phyloP scores from a whole-genome alignment of 2,888 invertebrate genomes.

The Leptogaster cylindrica region DNA sequence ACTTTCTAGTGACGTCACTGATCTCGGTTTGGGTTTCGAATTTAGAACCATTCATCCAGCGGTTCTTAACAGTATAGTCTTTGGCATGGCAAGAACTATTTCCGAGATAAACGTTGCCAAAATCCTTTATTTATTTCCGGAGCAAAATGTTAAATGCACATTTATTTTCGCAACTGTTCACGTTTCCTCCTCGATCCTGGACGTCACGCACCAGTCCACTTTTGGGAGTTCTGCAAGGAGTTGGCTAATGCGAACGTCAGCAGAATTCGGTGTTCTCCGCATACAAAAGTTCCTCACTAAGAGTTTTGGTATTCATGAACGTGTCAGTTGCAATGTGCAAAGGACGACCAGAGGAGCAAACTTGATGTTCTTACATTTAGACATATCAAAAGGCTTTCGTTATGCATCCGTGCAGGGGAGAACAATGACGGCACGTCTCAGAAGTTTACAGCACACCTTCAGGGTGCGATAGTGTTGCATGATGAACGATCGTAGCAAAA shows the following conservation, averaged over 20 bases:
- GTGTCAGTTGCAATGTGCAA: slow-evolving; percentile 31
- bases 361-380: slow-evolving; percentile 26
- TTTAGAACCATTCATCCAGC: too few species aligned
- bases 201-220: slow-evolving; percentile 20
- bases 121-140: slow-evolving; percentile 1
- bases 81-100: slow-evolving; percentile 1
- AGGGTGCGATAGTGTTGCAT: slow-evolving; percentile 23
- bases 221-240: not conserved
- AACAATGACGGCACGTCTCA: slow-evolving; percentile 39
- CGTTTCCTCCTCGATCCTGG: not conserved
- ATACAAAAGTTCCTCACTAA: slow-evolving; percentile 20
- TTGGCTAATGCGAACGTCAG: slow-evolving; percentile 3
- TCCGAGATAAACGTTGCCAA: slow-evolving; percentile 4
- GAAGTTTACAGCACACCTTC: slow-evolving; percentile 35
- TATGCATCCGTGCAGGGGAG: slow-evolving; percentile 22
- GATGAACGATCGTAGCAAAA: slow-evolving; percentile 30
- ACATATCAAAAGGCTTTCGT: slow-evolving; percentile 36
- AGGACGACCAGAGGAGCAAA: slow-evolving; percentile 1
- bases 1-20: too few species aligned
- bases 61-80: too few species aligned
- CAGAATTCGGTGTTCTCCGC: not conserved
- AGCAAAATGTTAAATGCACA: slow-evolving; percentile 10
- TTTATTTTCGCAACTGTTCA: not conserved
- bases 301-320: slow-evolving; percentile 15
- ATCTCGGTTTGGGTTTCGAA: too few species aligned